Evolutionary conservation across 2,113 vertebrate species (phyloP).

Genomic region (Pipa parva): DNA sequence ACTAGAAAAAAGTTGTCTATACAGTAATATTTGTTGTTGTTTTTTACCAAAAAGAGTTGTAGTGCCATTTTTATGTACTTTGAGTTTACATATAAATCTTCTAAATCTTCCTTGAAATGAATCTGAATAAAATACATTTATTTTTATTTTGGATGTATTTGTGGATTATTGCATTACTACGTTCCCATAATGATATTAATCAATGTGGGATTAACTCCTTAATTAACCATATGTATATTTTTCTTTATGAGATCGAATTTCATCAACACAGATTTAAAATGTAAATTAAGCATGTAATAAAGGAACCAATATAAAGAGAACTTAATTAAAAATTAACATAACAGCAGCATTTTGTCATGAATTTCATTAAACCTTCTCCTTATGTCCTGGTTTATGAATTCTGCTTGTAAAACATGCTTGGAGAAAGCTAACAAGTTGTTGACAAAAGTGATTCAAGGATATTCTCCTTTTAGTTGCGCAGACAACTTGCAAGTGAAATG

Average conservation of each 20-base stretch:
- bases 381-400: neutral
- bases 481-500: no score
- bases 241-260: neutral
- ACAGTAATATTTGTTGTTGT: no score
- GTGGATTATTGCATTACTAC: neutral
- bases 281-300: slow-evolving; percentile 24
- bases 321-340: slow-evolving; percentile 27
- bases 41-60: no score
- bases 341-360: neutral
- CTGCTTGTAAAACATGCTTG: neutral
- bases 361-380: neutral
- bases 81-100: no score
- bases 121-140: neutral
- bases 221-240: slow-evolving; percentile 15
- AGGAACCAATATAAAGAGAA: neutral
- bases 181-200: slow-evolving; percentile 2
- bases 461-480: no score
- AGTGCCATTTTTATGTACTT: no score
- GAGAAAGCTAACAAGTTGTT: neutral
- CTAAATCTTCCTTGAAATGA: no score
- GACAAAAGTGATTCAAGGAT: no score
- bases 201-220: slow-evolving; percentile 20
- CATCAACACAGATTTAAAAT: slow-evolving; percentile 14
- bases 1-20: no score
- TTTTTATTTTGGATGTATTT: neutral